Evolutionary conservation across 2,797 vertebrate species (phyloP), one percentile per base, ranked within the genome.

Genomic region (Mareca penelope): DNA sequence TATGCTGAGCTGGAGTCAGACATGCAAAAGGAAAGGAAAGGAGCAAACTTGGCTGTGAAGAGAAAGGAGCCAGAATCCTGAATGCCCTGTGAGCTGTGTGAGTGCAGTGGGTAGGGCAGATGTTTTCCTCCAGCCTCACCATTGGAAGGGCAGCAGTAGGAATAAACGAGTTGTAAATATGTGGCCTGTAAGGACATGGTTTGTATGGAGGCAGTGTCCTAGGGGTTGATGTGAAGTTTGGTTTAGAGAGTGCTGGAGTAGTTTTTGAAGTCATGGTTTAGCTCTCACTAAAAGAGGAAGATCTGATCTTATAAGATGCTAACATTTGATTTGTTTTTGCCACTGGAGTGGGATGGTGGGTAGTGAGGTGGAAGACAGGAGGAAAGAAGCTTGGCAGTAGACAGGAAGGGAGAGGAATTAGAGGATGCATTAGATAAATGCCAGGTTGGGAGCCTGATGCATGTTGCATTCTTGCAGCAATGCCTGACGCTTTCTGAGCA

Each of bases 11-110:
- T 26, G 1, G 1, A 91, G 50, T 76, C 50, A 83, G 69, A 37
- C 15, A 60, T 29, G 13, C 31, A 59, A 65, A 53, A 84, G 29
- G 29, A 85, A 80, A 92, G 39, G 29, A n/a, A 29, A 85, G 28
- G 44, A 57, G 71, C 68, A 16, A 59, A 61, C 31, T 80, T 14
- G 55, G 10, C 29, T 39, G 24, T 35, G 28, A 52, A 73, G 40
- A 31, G 28, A 67, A 75, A 56, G 35, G 22, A 79, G 12, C 9
- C 22, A 48, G 48, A 67, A 39, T 48, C 53, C 53, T n/a, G 35
- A 40, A 12, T 0, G 2, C 0, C 0, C 40, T 5, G 16, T 29
- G 56, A 67, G 33, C 10, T 65, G 26, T 15, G 15, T 11, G 37
- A 31, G 44, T 31, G 26, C 19, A 60, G 68, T 12, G 17, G 12